Evolutionary conservation across 2,888 invertebrate species (phyloP), one percentile per base, ranked within the genome.

Genomic region (Stenotaenia linearis): DNA sequence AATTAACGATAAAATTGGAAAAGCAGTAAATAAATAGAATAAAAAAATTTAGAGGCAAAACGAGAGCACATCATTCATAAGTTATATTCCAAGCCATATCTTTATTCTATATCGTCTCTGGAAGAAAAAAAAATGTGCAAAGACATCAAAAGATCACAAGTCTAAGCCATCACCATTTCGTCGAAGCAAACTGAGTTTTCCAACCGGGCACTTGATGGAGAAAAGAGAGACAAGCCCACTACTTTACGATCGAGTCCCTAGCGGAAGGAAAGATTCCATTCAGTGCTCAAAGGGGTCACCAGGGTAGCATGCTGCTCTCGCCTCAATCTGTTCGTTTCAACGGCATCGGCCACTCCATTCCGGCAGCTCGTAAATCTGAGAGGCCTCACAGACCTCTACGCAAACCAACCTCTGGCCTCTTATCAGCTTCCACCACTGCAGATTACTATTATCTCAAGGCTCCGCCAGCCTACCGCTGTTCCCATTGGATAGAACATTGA

Each of bases 61-160:
- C 9, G 23, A 10, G 69, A 69, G 69, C 7, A 69, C n/a, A 25
- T 69, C 69, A 69, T 50, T 50, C 50, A 50, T 15, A 69, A 69
- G 69, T 69, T 69, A 28, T 69, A 69, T 69, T 69, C 28, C 69
- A 69, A 69, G n/a, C 69, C 69, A 69, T 69, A 69, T 69, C 69
- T 69, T 69, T 69, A 69, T 69, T 25, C 69, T 28, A 28, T 69
- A 28, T 69, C 69, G 69, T 50, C 50, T 50, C 18, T 50, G 50
- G 50, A 18, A 32, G 4, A 69, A 28, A n/a, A n/a, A 69, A 69
- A 69, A 69, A 69, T 69, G 69, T 69, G 69, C 69, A 69, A 69
- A 69, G 69, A 69, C 69, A 69, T 69, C 69, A 69, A 69, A 69
- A 69, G 69, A 69, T 69, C 69, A 69, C 69, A 69, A 69, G 69